Evolutionary conservation across 2,888 invertebrate species (phyloP), one percentile per base, ranked within the genome.

Genomic region (Chymomyza fuscimana): DNA sequence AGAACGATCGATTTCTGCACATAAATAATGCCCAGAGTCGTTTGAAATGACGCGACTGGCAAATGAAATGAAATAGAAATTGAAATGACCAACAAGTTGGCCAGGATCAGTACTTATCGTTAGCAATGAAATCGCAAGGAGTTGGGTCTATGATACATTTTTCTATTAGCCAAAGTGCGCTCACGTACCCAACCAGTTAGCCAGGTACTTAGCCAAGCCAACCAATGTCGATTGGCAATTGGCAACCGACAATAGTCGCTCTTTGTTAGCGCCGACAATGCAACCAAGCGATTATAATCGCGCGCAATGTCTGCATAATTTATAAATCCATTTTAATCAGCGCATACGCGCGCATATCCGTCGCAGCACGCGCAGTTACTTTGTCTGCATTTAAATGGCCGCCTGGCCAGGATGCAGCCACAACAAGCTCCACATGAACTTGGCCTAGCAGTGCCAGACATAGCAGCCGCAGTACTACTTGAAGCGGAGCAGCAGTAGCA

Each of bases 361-460:
- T 25, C 58, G 72, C 54, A 67, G 76, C 77, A 80, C 81, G 90
- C 79, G 82, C 90, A 81, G 88, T 89, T 87, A 89, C 88, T 88
- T 86, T 89, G 89, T 89, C 90, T 89, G 89, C 89, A 89, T 90
- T 88, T 90, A 86, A 90, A 88, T 87, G 88, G 76, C 56, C 68
- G 59, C 56, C 51, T 12, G 70, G 78, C 80, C 65, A 72, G 70
- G 73, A 70, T 54, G 54, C 15, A 46, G 40, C 40, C 40, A 46
- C 40, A 46, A 16, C 54, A 54, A 22, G 59, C 46, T 29, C 32
- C 50, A 15, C 67, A 63, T 83, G 88, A 87, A 87, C 86, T 77
- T 81, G 81, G 75, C 81, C 81, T 77, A 81, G 79, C 88, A 80
- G 71, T 68, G 36, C 19, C 46, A 52, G 46, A 51, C 32, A 22